Conservation (phyloP, 2,888 invertebrate species). For the Cosmia pyralina region DNA sequence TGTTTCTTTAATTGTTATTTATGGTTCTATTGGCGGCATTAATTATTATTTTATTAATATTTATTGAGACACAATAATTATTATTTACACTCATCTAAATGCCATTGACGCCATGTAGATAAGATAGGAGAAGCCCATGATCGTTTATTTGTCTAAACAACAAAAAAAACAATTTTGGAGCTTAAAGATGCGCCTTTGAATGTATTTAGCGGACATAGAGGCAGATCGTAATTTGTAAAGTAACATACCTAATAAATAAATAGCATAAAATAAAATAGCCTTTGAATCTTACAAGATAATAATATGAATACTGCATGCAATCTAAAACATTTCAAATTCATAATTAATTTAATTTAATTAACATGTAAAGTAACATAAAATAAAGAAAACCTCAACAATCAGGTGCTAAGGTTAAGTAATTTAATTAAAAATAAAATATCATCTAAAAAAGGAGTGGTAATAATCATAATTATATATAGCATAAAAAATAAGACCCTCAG, state of each 20-base stretch:
- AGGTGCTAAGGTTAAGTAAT: constrained; percentile 14
- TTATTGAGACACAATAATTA: neutral
- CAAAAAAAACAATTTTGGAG: neutral
- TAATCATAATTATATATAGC: too few relatives aligned
- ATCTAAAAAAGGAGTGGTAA: too few relatives aligned
- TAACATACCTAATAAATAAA: too few relatives aligned
- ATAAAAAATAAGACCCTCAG: neutral
- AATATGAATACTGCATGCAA: too few relatives aligned
- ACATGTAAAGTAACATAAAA: neutral
- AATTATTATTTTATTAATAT: constrained; percentile 13
- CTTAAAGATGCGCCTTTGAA: neutral
- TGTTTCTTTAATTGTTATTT: constrained; percentile 38
- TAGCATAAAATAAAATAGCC: too few relatives aligned
- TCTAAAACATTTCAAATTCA: too few relatives aligned
- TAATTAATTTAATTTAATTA: too few relatives aligned
- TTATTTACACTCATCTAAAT: neutral
- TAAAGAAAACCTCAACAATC: neutral
- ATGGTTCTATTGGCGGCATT: constrained; percentile 5
- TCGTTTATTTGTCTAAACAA: neutral
- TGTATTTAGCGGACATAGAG: neutral
- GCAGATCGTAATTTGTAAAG: too few relatives aligned
- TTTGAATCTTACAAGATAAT: too few relatives aligned
- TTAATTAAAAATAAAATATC: constrained; percentile 15
- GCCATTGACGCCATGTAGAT: neutral
- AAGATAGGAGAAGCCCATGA: neutral